Evolutionary conservation across 2,113 vertebrate species (phyloP).

Genomic region (Catharus minimus): DNA sequence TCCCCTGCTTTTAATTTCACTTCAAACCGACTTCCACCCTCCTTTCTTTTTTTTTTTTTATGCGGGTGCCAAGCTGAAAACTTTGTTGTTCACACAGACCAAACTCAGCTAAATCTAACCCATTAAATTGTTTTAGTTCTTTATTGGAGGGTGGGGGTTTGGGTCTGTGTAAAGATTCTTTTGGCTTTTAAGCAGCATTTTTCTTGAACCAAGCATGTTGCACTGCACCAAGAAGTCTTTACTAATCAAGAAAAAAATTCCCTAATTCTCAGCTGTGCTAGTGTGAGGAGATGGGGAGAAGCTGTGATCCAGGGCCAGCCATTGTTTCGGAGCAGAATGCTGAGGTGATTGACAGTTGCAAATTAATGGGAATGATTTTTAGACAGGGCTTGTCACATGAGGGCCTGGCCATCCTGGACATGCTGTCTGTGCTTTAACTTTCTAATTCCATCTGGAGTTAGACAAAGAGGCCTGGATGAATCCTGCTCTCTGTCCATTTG

Average conservation of each 20-base stretch:
- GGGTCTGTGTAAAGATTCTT: not conserved
- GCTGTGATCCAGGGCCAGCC: slow-evolving; percentile 12
- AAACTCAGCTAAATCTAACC: not conserved
- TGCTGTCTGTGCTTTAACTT: slow-evolving; percentile 55
- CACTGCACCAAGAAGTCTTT: not conserved
- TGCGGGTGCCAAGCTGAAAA: not conserved
- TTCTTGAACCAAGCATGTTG: not conserved
- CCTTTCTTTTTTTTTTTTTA: not conserved
- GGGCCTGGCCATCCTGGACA: slow-evolving; percentile 4
- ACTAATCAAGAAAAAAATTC: slow-evolving; percentile 24
- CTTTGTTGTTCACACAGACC: not conserved
- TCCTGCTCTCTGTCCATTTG: slow-evolving; percentile 54
- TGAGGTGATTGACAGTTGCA: slow-evolving; percentile 57
- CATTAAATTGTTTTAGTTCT: not conserved
- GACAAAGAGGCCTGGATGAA: slow-evolving; percentile 52
- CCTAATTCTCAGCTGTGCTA: slow-evolving; percentile 10
- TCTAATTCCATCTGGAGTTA: slow-evolving; percentile 55
- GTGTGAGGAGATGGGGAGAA: slow-evolving; percentile 1
- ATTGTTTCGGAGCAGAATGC: slow-evolving; percentile 42
- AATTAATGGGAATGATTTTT: slow-evolving; percentile 56
- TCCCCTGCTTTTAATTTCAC: slow-evolving; percentile 17
- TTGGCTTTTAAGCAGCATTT: not conserved
- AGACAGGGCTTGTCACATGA: slow-evolving; percentile 50
- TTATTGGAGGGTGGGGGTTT: not conserved
- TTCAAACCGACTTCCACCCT: slow-evolving; percentile 16